Conservation (phyloP, 2,888 invertebrate species). For the Chloroclystis v-ata region DNA sequence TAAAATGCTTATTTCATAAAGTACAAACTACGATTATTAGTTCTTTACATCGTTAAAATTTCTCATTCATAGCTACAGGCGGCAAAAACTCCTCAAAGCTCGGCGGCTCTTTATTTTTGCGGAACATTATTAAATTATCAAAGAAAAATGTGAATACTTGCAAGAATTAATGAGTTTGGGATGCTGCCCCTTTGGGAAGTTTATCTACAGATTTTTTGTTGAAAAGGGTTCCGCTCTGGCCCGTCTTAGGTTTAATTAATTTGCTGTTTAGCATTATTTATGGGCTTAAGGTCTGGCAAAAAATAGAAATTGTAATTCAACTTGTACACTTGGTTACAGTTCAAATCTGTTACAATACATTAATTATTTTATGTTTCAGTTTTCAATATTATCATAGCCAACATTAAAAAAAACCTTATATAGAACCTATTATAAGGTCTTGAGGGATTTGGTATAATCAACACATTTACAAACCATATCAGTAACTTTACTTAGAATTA, state of each 20-base stretch:
- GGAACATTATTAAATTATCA: constrained; percentile 1
- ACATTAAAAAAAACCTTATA: too few relatives aligned
- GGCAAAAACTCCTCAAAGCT: constrained; percentile 18
- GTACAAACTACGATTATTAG: too few relatives aligned
- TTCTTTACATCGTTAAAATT: too few relatives aligned
- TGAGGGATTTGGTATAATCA: too few relatives aligned
- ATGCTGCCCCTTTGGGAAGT: constrained; percentile 29
- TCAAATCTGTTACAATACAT: too few relatives aligned
- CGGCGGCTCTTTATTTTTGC: constrained; percentile 52
- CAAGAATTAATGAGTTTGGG: constrained; percentile 3
- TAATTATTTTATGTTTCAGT: too few relatives aligned
- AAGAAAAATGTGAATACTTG: constrained; percentile 24
- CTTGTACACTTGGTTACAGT: neutral
- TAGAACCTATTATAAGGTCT: too few relatives aligned
- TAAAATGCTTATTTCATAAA: too few relatives aligned
- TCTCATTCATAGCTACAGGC: too few relatives aligned
- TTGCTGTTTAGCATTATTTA: constrained; percentile 14
- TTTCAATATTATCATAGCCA: too few relatives aligned
- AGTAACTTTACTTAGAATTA: too few relatives aligned
- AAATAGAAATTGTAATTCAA: neutral
- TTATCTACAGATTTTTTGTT: constrained; percentile 9
- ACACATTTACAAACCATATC: too few relatives aligned
- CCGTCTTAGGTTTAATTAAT: constrained; percentile 33
- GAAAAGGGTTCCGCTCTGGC: constrained; percentile 18
- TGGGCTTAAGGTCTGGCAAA: constrained; percentile 1